Conservation (phyloP, 2,888 invertebrate genomes). For the Limnephilus lunatus region DNA sequence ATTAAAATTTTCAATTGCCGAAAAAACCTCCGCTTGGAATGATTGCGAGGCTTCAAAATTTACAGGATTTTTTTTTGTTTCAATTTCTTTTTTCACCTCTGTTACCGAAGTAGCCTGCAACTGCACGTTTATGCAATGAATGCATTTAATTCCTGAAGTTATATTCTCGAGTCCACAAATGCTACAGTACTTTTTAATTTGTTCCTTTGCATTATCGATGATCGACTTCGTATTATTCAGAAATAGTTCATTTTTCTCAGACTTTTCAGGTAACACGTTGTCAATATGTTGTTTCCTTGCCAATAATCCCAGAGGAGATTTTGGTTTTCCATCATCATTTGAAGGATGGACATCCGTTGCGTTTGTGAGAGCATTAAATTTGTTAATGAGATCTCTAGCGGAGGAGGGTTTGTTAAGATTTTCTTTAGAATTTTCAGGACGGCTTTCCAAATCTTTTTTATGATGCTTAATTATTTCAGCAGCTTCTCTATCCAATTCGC, state of each 20-base stretch:
- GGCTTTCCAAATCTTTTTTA: conserved; percentile 70
- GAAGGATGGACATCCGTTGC: conserved; percentile 27
- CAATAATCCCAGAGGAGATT: conserved; percentile 34
- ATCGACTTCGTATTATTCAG: conserved; percentile 10
- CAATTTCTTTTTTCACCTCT: conserved; percentile 48
- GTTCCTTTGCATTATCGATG: background rate
- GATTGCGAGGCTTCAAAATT: conserved; percentile 57
- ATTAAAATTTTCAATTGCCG: conserved; percentile 65
- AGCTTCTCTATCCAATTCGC: conserved; percentile 88
- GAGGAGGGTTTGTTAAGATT: conserved; percentile 60
- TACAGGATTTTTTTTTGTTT: conserved; percentile 53
- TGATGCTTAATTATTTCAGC: conserved; percentile 82
- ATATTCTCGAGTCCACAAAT: conserved; percentile 8
- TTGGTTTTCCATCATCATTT: background rate
- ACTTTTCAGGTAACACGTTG: background rate
- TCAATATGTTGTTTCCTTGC: conserved; percentile 26
- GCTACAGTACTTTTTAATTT: conserved; percentile 13
- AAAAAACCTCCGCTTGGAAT: conserved; percentile 64
- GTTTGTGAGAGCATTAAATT: conserved; percentile 65
- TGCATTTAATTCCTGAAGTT: conserved; percentile 40
- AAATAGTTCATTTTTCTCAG: background rate
- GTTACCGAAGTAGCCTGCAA: background rate
- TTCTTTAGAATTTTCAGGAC: conserved; percentile 52
- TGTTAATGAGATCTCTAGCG: conserved; percentile 63
- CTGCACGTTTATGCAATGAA: conserved; percentile 32